phyloP scores from a whole-genome alignment of 2,888 invertebrate genomes.

The Pristionchus mayeri region DNA sequence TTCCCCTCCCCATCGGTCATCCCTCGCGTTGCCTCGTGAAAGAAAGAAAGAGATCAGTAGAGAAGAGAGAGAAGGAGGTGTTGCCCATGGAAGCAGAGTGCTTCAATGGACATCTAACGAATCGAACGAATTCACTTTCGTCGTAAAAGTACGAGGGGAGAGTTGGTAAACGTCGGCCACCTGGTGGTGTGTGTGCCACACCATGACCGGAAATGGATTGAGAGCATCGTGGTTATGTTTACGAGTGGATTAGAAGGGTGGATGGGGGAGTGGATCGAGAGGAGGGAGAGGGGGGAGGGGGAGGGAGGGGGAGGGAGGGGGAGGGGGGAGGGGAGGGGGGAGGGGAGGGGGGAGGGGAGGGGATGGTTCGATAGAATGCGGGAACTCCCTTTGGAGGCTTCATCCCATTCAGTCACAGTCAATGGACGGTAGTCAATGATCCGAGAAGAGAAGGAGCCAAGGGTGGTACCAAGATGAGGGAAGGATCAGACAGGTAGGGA shows the following conservation, averaged over 20 bases:
- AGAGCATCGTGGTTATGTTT: slow-evolving; percentile 40
- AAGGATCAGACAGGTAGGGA: slow-evolving; percentile 19
- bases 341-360: neutral
- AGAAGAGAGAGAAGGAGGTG: slow-evolving; percentile 7
- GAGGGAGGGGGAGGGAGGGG: neutral
- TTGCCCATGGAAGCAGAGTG: neutral
- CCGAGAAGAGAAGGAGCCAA: neutral
- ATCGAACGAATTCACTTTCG: slow-evolving; percentile 6
- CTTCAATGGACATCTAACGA: too few species aligned
- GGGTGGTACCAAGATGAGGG: slow-evolving; percentile 4
- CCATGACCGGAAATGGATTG: slow-evolving; percentile 38
- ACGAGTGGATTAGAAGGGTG: slow-evolving; percentile 24
- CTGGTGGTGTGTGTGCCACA: slow-evolving; percentile 24
- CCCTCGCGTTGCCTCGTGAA: neutral
- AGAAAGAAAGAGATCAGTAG: neutral
- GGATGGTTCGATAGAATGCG: neutral
- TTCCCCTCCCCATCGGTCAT: neutral
- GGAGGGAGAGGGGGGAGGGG: neutral
- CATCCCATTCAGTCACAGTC: slow-evolving; percentile 40
- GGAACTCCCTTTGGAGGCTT: slow-evolving; percentile 23
- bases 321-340: neutral
- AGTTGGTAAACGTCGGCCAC: slow-evolving; percentile 37
- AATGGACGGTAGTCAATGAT: slow-evolving; percentile 33
- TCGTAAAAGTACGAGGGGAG: slow-evolving; percentile 4
- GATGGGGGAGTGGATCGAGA: too few species aligned